Conservation (phyloP, 2,888 invertebrate species). For the Andrena dorsata region DNA sequence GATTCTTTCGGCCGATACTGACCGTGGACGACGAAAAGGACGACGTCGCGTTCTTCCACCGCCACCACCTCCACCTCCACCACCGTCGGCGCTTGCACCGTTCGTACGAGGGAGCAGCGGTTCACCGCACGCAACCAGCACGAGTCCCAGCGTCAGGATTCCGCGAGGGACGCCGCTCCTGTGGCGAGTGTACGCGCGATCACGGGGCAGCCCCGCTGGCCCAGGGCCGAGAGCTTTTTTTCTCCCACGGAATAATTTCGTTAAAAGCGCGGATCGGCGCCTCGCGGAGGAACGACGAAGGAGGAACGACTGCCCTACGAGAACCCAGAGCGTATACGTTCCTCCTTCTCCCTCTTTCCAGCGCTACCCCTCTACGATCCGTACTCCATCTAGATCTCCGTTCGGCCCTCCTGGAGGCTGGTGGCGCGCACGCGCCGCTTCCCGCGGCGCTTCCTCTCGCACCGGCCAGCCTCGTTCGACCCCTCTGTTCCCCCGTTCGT, state of each 20-base stretch:
- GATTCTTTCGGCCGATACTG: slow-evolving; percentile 56
- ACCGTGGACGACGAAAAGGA: slow-evolving; percentile 65
- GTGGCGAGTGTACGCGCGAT: slow-evolving; percentile 40
- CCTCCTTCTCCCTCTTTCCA: slow-evolving; percentile 65
- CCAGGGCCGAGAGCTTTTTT: slow-evolving; percentile 46
- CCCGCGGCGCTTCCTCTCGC: slow-evolving; percentile 5
- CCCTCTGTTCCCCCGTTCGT: slow-evolving; percentile 41
- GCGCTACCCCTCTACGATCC: slow-evolving; percentile 48
- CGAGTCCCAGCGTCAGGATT: slow-evolving; percentile 9
- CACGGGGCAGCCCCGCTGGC: slow-evolving; percentile 45
- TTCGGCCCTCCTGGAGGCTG: slow-evolving; percentile 32
- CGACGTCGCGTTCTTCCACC: slow-evolving; percentile 59
- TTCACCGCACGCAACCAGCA: slow-evolving; percentile 28
- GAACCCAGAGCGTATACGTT: slow-evolving; percentile 71
- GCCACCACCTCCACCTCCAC: slow-evolving; percentile 38
- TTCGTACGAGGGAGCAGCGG: slow-evolving; percentile 52
- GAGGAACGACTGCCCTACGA: slow-evolving; percentile 81
- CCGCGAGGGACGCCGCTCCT: slow-evolving; percentile 38
- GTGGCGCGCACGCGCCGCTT: slow-evolving; percentile 46
- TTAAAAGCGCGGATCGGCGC: slow-evolving; percentile 76
- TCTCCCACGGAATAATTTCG: slow-evolving; percentile 76
- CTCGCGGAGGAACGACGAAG: slow-evolving; percentile 81
- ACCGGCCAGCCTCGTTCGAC: slow-evolving; percentile 25
- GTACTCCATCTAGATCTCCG: slow-evolving; percentile 57
- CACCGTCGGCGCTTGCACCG: slow-evolving; percentile 61